A percentile compares a stretch with the other conserved stretches of the same genome.
Conservation (phyloP, 2,888 invertebrate species). For the Dicycla oo region DNA sequence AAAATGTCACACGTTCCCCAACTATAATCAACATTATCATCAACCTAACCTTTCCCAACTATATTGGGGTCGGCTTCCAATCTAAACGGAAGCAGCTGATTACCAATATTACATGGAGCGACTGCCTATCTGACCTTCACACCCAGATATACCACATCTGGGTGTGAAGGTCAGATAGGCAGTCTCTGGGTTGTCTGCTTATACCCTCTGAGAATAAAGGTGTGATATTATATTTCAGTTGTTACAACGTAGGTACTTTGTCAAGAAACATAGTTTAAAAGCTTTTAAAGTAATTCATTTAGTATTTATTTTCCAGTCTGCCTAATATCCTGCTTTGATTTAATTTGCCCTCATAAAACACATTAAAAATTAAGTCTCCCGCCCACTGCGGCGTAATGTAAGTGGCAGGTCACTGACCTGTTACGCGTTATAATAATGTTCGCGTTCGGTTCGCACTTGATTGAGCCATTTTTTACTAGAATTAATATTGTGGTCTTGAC, state of each 20-base stretch:
- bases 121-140: not conserved
- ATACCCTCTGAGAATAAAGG: not conserved
- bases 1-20: too few relatives aligned
- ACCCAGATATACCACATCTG: too few relatives aligned
- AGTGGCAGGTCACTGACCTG: constrained; percentile 32
- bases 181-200: too few relatives aligned
- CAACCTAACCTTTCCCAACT: not conserved
- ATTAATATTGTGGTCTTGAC: constrained; percentile 30
- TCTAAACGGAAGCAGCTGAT: not conserved
- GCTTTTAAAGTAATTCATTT: not conserved
- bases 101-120: too few relatives aligned
- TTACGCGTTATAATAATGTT: constrained; percentile 12
- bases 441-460: constrained; percentile 42
- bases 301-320: constrained; percentile 19
- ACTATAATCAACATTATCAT: too few relatives aligned
- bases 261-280: not conserved
- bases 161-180: too few relatives aligned
- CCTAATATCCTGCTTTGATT: constrained; percentile 46
- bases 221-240: too few relatives aligned
- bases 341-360: constrained; percentile 35
- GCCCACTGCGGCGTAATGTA: constrained; percentile 39
- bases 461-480: constrained; percentile 32
- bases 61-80: not conserved
- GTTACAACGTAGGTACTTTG: too few relatives aligned
- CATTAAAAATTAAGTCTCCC: constrained; percentile 47